Evolutionary conservation across 2,113 vertebrate species (phyloP).

Genomic region (Rhadina sibilatrix): DNA sequence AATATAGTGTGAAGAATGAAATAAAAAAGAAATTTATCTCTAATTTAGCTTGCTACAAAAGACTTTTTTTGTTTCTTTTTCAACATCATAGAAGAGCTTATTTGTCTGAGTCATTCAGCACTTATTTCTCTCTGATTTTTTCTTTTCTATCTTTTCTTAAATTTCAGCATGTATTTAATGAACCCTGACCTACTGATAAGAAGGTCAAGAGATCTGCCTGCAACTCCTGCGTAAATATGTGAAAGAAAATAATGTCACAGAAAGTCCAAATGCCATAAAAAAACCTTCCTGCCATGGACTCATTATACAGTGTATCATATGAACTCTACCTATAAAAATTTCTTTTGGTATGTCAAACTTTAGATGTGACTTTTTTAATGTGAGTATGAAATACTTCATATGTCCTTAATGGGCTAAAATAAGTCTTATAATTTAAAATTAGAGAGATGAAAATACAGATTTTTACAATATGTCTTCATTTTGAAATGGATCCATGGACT

Average conservation of each 20-base stretch:
- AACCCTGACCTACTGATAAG: background rate
- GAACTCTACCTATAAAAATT: background rate
- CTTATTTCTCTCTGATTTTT: background rate
- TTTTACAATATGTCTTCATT: background rate
- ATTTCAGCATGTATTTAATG: background rate
- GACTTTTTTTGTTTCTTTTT: background rate
- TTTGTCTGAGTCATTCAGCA: background rate
- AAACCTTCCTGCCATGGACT: background rate
- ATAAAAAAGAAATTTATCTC: background rate
- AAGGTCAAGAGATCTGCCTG: background rate
- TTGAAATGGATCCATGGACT: background rate
- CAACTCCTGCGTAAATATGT: rapidly evolving
- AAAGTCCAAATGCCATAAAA: background rate
- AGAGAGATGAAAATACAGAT: background rate
- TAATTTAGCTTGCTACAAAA: background rate
- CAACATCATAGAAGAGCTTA: background rate
- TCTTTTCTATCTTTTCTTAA: background rate
- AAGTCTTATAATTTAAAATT: background rate
- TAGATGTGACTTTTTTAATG: background rate
- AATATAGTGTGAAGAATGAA: background rate
- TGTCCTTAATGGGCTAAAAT: background rate
- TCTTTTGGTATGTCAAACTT: background rate
- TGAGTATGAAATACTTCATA: background rate
- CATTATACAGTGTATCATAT: background rate
- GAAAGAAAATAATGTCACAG: background rate